These are phyloP conservation scores for Vimba vimba DNA, from an alignment of 2,113 vertebrate species.

Conservation along the genomic window DNA sequence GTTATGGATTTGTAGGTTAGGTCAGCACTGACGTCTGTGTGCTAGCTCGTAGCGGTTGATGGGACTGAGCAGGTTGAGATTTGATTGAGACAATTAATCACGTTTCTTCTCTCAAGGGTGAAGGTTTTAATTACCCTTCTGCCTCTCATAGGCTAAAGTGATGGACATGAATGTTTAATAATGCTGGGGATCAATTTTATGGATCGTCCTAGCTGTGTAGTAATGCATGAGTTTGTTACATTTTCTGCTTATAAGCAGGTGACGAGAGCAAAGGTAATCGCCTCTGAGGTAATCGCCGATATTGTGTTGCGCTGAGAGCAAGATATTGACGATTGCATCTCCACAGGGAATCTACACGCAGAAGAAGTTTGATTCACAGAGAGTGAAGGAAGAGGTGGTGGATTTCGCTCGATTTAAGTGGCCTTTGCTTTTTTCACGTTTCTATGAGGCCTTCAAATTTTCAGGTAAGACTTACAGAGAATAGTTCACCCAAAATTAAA, in stretches of 20 bases:
- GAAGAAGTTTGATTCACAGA: slow-evolving; percentile 89
- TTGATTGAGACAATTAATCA: slow-evolving; percentile 47
- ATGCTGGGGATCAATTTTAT: slow-evolving; percentile 44
- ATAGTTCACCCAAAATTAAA: neutral
- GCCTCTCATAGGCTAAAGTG: slow-evolving; percentile 35
- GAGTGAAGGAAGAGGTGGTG: slow-evolving; percentile 96
- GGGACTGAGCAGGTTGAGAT: slow-evolving; percentile 5
- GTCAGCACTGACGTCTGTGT: neutral
- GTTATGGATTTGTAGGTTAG: slow-evolving; percentile 5
- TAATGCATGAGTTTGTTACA: slow-evolving; percentile 39
- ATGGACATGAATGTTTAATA: slow-evolving; percentile 51
- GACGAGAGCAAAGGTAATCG: slow-evolving; percentile 8
- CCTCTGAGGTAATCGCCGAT: neutral
- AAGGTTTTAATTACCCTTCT: slow-evolving; percentile 48
- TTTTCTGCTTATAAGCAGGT: slow-evolving; percentile 29
- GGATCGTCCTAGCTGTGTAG: neutral
- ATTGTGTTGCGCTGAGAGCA: neutral
- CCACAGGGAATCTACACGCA: slow-evolving; percentile 93
- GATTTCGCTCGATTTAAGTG: slow-evolving; percentile 97
- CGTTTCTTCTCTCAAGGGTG: slow-evolving; percentile 18
- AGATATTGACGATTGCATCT: slow-evolving; percentile 27
- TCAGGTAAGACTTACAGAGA: slow-evolving; percentile 79
- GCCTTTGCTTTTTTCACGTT: slow-evolving; percentile 97
- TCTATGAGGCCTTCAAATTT: slow-evolving; percentile 97
- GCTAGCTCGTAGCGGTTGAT: neutral